Percentiles rank a stretch among this genome's conserved stretches.
phyloP scores from a whole-genome alignment of 2,113 vertebrate species.

The Oncorhynchus nerka region DNA sequence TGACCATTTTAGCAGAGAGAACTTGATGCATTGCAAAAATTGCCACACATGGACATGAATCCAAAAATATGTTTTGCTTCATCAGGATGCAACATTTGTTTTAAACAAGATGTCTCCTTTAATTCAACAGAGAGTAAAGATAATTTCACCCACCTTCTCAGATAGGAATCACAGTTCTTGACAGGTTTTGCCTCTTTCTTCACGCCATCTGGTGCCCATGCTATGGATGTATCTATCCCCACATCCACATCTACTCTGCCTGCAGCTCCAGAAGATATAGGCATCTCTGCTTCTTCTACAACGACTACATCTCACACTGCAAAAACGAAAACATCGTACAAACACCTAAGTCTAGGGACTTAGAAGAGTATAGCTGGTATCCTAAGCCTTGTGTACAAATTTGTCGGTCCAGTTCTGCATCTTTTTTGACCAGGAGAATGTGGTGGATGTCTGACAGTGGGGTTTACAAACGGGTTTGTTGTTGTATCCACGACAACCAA shows the following conservation, averaged over 20 bases:
- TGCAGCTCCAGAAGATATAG: conserved; percentile 61
- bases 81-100: neutral
- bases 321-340: neutral
- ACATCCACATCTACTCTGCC: conserved; percentile 48
- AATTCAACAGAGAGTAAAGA: neutral
- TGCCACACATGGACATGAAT: no score
- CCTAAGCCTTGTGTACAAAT: neutral
- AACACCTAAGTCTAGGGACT: no score
- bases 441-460: neutral
- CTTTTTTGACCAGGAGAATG: conserved; percentile 19
- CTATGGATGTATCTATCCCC: conserved; percentile 29
- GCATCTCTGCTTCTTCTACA: conserved; percentile 54
- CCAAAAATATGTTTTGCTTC: no score
- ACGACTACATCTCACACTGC: conserved; percentile 24
- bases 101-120: neutral
- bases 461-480: conserved; percentile 66
- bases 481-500: conserved; percentile 67
- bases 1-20: neutral
- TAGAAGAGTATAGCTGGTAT: neutral
- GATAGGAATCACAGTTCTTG: conserved; percentile 69
- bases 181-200: conserved; percentile 21
- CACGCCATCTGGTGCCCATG: conserved; percentile 49
- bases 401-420: conserved; percentile 8
- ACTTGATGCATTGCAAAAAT: neutral
- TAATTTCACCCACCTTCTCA: conserved; percentile 68